Percentiles rank a stretch among this genome's conserved stretches.
phyloP scores from a whole-genome alignment of 2,888 invertebrate species.

The Drosophila demipolita region DNA sequence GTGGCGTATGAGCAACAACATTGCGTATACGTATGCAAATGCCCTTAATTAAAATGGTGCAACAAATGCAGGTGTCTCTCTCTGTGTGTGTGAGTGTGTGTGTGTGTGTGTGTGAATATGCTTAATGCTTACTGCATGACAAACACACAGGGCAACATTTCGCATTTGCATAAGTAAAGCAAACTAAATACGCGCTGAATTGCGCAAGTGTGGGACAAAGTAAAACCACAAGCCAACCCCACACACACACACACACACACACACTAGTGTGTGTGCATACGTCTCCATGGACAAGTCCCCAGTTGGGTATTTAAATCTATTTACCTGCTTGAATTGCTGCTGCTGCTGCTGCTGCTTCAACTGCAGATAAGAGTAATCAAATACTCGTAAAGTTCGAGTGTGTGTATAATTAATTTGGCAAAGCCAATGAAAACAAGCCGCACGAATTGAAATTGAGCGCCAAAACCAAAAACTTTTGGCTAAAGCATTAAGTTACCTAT shows the following conservation, averaged over 20 bases:
- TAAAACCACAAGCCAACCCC: slow-evolving; percentile 15
- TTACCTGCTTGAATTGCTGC: slow-evolving; percentile 47
- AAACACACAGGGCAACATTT: slow-evolving; percentile 41
- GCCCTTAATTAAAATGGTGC: slow-evolving; percentile 74
- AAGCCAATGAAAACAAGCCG: slow-evolving; percentile 51
- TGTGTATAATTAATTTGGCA: slow-evolving; percentile 70
- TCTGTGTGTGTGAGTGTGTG: not conserved
- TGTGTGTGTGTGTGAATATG: slow-evolving; percentile 9
- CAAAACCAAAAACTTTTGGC: slow-evolving; percentile 44
- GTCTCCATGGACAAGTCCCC: slow-evolving; percentile 31
- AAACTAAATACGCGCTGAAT: slow-evolving; percentile 52
- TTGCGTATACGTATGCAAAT: slow-evolving; percentile 60
- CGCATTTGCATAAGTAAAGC: slow-evolving; percentile 69
- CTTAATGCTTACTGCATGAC: slow-evolving; percentile 55
- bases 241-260: not conserved
- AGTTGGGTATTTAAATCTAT: slow-evolving; percentile 66
- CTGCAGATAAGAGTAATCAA: slow-evolving; percentile 52
- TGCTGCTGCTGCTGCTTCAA: slow-evolving; percentile 18
- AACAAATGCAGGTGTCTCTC: slow-evolving; percentile 39
- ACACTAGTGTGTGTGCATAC: not conserved
- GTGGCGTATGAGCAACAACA: slow-evolving; percentile 64
- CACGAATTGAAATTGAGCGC: slow-evolving; percentile 49
- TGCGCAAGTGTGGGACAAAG: slow-evolving; percentile 40
- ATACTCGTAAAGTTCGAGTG: slow-evolving; percentile 63
- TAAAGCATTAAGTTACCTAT: slow-evolving; percentile 32